phyloP scores from a whole-genome alignment of 2,797 vertebrate species.

The Odontamblyopus lacepedii region DNA sequence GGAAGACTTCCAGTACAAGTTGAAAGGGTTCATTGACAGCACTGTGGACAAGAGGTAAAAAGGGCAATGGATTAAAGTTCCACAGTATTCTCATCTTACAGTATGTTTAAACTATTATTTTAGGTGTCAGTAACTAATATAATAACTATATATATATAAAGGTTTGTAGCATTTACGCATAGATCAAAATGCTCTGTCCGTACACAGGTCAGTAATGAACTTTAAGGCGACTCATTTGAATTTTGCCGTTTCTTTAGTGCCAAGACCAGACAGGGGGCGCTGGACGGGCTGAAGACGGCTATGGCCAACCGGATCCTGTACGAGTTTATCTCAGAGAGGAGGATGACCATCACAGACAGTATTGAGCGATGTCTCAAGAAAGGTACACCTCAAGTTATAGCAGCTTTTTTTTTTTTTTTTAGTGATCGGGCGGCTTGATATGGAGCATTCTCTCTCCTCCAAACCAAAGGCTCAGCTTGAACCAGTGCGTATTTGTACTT shows the following conservation, averaged over 20 bases:
- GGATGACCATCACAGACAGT: conserved; percentile 95
- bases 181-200: neutral
- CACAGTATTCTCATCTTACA: neutral
- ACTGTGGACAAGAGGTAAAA: conserved; percentile 94
- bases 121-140: neutral
- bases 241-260: conserved; percentile 73
- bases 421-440: too few relatives aligned
- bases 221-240: neutral
- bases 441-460: neutral
- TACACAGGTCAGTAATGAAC: neutral
- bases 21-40: conserved; percentile 95
- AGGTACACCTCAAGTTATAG: conserved; percentile 74
- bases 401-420: neutral
- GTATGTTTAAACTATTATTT: neutral
- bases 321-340: conserved; percentile 93
- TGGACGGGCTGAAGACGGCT: conserved; percentile 91
- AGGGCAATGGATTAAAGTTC: neutral
- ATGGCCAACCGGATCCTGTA: conserved; percentile 93
- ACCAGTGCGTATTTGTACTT: too few relatives aligned
- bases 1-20: conserved; percentile 94
- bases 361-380: conserved; percentile 97
- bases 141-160: neutral
- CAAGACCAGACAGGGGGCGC: conserved; percentile 92
- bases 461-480: neutral
- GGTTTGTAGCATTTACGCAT: neutral